Evolutionary conservation across 2,797 vertebrate genomes (phyloP).

Genomic region (Sebastes elongatus): DNA sequence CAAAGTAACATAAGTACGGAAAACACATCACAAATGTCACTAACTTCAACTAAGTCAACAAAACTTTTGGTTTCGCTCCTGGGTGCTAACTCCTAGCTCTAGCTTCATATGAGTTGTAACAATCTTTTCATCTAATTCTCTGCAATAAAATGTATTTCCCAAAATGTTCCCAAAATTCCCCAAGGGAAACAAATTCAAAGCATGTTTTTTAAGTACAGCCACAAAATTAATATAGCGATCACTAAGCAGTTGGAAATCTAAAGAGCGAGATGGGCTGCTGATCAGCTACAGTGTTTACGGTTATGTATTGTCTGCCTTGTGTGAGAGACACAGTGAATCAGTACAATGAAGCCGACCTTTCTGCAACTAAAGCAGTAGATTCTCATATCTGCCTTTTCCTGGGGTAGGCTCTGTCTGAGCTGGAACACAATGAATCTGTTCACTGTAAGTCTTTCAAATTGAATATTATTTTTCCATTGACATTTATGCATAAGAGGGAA

Average conservation of each 20-base stretch:
- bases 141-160: not conserved
- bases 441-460: conserved; percentile 37
- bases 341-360: conserved; percentile 7
- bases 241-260: not conserved
- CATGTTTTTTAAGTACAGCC: not conserved
- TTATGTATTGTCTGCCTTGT: not conserved
- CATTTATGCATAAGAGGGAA: conserved; percentile 59
- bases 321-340: conserved; percentile 10
- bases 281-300: not conserved
- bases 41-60: no score
- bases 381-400: conserved; percentile 28
- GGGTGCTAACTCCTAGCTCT: no score
- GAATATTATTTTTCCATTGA: conserved; percentile 62
- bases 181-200: not conserved
- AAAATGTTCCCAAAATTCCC: not conserved
- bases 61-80: no score
- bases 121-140: not conserved
- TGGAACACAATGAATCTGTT: conserved; percentile 28
- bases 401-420: not conserved
- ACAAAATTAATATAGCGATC: not conserved
- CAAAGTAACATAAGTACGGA: not conserved
- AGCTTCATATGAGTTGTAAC: no score
- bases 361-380: conserved; percentile 9
- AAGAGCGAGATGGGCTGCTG: not conserved
- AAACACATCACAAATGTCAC: no score